Percentiles rank a stretch among this genome's conserved stretches.
phyloP scores from a whole-genome alignment of 2,113 vertebrate species.

The Phylloscopus trochilus region DNA sequence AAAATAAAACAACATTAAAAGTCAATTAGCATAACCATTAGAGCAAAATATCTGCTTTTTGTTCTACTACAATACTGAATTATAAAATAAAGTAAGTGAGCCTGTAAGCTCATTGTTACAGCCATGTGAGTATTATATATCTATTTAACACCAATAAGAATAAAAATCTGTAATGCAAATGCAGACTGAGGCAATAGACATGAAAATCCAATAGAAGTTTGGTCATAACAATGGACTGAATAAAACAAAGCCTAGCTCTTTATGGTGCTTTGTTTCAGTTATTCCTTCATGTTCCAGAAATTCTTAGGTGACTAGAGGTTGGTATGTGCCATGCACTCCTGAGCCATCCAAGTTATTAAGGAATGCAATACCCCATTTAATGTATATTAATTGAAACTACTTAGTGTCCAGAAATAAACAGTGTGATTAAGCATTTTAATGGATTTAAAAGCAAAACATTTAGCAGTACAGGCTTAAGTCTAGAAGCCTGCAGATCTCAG shows the following conservation, averaged over 20 bases:
- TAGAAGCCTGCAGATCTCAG: background rate
- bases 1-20: slow-evolving; percentile 67
- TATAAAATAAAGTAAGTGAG: slow-evolving; percentile 34
- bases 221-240: background rate
- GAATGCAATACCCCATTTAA: background rate
- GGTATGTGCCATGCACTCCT: background rate
- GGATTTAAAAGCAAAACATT: background rate
- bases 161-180: slow-evolving; percentile 31
- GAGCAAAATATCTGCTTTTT: slow-evolving; percentile 48
- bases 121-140: slow-evolving; percentile 15
- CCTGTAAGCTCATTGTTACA: slow-evolving; percentile 14
- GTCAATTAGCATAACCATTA: slow-evolving; percentile 67
- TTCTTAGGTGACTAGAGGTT: background rate
- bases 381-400: background rate
- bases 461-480: background rate
- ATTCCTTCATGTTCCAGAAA: background rate
- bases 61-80: background rate
- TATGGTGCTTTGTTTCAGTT: background rate
- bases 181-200: background rate
- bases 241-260: background rate
- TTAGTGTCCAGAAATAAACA: background rate
- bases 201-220: background rate
- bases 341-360: background rate
- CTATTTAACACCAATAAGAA: slow-evolving; percentile 8
- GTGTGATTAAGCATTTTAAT: background rate